A percentile compares a stretch with the other conserved stretches of the same genome.
Evolutionary conservation across 2,888 invertebrate species (phyloP).

Genomic region (Orchesella flavescens): DNA sequence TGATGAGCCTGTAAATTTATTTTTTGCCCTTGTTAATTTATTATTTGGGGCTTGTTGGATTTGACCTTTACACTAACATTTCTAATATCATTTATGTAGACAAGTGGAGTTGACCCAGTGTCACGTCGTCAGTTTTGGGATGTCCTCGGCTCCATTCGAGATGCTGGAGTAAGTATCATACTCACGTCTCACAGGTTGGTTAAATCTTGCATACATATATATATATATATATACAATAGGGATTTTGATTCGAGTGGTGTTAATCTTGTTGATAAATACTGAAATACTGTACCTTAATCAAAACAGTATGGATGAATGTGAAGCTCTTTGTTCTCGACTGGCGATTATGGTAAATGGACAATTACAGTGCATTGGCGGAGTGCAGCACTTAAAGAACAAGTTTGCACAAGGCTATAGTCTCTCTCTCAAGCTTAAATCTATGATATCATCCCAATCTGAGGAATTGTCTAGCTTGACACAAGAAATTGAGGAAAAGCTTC

Average conservation of each 20-base stretch:
- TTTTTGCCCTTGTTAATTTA: too few species aligned
- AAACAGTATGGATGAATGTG: constrained; percentile 89
- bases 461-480: too few species aligned
- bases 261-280: too few species aligned
- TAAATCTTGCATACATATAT: too few species aligned
- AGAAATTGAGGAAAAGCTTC: too few species aligned
- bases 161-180: constrained; percentile 78
- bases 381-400: constrained; percentile 82
- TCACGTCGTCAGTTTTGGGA: constrained; percentile 81
- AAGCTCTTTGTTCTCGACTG: constrained; percentile 84
- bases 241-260: too few species aligned
- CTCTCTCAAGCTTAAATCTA: constrained; percentile 46
- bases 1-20: constrained; percentile 78
- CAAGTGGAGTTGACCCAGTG: constrained; percentile 77
- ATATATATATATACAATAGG: too few species aligned
- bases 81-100: background rate
- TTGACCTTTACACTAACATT: too few species aligned
- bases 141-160: constrained; percentile 77
- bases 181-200: constrained; percentile 81
- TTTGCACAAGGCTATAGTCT: constrained; percentile 76
- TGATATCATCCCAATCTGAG: too few species aligned
- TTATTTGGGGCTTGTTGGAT: too few species aligned
- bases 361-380: constrained; percentile 78
- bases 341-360: constrained; percentile 85
- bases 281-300: too few species aligned